phyloP scores from a whole-genome alignment of 2,888 invertebrate species.

The Drosophila limbata region DNA sequence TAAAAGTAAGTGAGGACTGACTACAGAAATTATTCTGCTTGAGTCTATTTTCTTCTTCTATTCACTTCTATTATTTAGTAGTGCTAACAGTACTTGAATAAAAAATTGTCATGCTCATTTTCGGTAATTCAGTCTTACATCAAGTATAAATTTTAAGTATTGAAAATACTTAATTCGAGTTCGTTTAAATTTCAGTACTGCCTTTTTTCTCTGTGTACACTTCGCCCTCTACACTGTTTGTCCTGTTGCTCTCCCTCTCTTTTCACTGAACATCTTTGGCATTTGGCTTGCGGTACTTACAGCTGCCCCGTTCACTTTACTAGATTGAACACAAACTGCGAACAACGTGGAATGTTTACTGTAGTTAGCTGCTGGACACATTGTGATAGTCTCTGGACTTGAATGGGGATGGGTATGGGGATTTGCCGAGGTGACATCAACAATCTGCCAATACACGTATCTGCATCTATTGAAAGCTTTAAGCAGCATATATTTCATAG shows the following conservation, averaged over 20 bases:
- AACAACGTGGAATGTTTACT: conserved; percentile 55
- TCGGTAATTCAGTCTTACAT: too few relatives aligned
- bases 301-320: conserved; percentile 56
- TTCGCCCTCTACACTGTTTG: conserved; percentile 10
- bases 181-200: too few relatives aligned
- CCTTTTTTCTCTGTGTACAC: not conserved
- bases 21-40: too few relatives aligned
- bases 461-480: conserved; percentile 13
- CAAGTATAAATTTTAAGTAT: too few relatives aligned
- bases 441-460: conserved; percentile 13
- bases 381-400: conserved; percentile 46
- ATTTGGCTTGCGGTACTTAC: conserved; percentile 71
- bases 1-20: too few relatives aligned
- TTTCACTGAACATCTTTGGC: conserved; percentile 58
- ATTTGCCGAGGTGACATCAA: conserved; percentile 32
- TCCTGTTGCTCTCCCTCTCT: conserved; percentile 33
- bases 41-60: too few relatives aligned
- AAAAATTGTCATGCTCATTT: too few relatives aligned
- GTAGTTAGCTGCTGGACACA: conserved; percentile 51
- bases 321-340: conserved; percentile 66
- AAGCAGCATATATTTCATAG: conserved; percentile 7
- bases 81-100: too few relatives aligned
- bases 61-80: too few relatives aligned
- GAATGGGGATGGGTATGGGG: conserved; percentile 1
- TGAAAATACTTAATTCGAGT: too few relatives aligned